Conservation (phyloP, 1,140 invertebrate genomes). For the Mylabris phalerata region DNA sequence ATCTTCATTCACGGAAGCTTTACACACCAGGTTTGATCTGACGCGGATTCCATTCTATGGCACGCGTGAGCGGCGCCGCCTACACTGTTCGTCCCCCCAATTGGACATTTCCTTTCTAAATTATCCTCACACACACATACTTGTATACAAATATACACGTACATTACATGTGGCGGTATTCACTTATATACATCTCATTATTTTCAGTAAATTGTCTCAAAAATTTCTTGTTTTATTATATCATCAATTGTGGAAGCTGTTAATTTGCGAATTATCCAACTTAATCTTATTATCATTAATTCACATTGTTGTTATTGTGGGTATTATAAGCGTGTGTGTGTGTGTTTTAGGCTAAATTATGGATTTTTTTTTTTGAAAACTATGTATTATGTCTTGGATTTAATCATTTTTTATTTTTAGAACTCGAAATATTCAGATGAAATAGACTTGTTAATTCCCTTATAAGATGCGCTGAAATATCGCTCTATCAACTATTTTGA, state of each 20-base stretch:
- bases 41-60: not conserved
- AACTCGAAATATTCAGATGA: not conserved
- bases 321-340: no score
- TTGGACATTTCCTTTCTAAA: constrained; percentile 21
- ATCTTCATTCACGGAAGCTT: no score
- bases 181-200: no score
- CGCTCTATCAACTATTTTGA: no score
- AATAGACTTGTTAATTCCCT: no score
- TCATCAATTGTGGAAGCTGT: constrained; percentile 4
- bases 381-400: not conserved
- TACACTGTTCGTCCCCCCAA: constrained; percentile 11
- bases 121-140: not conserved
- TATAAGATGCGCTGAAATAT: no score
- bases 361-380: no score
- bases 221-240: no score
- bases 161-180: no score
- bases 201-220: no score
- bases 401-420: constrained; percentile 14
- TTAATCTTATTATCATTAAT: constrained; percentile 5
- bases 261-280: constrained; percentile 15
- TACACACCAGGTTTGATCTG: not conserved
- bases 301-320: not conserved
- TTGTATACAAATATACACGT: no score
- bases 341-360: no score
- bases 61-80: constrained; percentile 20